A percentile compares a stretch with the other conserved stretches of the same genome.
phyloP scores from a whole-genome alignment of 2,113 vertebrate species.

The Chaetorhynchus papuensis region DNA sequence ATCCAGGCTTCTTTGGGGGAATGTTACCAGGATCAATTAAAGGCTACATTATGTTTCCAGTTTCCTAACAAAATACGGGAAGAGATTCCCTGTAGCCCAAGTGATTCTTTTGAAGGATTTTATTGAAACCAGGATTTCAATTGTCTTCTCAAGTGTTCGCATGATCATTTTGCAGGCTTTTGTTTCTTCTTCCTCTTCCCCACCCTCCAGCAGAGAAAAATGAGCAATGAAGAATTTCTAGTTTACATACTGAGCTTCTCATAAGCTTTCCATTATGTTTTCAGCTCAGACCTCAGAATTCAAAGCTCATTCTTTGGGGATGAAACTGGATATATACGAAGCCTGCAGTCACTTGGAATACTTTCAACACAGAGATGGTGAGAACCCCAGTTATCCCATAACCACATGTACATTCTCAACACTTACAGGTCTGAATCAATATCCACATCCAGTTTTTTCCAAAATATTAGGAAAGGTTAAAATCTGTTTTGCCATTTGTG shows the following conservation, averaged over 20 bases:
- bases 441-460: neutral
- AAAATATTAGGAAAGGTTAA: neutral
- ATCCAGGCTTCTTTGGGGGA: neutral
- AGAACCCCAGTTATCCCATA: neutral
- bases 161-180: neutral
- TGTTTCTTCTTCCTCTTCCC: neutral
- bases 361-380: neutral
- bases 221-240: neutral
- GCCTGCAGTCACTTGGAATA: neutral
- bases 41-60: neutral
- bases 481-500: neutral
- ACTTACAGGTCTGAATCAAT: neutral
- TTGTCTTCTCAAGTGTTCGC: neutral
- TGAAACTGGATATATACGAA: neutral
- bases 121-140: conserved; percentile 2
- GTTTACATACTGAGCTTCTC: neutral
- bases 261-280: conserved; percentile 47
- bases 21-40: neutral
- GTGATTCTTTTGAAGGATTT: neutral
- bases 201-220: neutral
- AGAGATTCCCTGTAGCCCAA: neutral
- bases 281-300: conserved; percentile 13
- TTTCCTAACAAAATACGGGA: neutral
- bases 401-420: accelerated
- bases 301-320: conserved; percentile 23